Evolutionary conservation across 1,140 invertebrate genomes (phyloP).

Genomic region (Oscheius sp.): DNA sequence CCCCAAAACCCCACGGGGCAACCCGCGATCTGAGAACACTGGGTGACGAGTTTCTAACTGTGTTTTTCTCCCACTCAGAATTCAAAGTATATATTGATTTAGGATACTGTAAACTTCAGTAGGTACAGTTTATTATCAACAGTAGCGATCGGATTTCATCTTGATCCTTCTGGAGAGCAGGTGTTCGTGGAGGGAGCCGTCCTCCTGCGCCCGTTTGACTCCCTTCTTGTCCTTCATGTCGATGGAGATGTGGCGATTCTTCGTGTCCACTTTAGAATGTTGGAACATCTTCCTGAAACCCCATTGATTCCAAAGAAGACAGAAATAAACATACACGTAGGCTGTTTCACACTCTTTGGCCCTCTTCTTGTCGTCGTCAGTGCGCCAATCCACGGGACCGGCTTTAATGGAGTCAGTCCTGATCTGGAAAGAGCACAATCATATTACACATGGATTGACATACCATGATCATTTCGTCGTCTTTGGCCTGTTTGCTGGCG

Average conservation of each 20-base stretch:
- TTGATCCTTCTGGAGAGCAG: conserved; percentile 37
- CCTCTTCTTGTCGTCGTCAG: conserved; percentile 37
- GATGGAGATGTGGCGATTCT: conserved; percentile 38
- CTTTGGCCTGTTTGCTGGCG: conserved; percentile 27
- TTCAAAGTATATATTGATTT: too few relatives aligned
- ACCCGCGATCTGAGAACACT: too few relatives aligned
- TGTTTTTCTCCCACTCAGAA: too few relatives aligned
- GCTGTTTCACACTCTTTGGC: conserved; percentile 41
- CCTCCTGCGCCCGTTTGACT: conserved; percentile 38
- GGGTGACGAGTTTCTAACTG: too few relatives aligned
- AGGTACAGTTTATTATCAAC: conserved; percentile 27
- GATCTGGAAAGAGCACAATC: conserved; percentile 15
- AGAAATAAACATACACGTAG: conserved; percentile 37
- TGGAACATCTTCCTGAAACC: conserved; percentile 46
- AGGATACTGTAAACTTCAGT: too few relatives aligned
- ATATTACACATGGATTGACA: not conserved
- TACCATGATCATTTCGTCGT: conserved; percentile 39
- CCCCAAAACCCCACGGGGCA: too few relatives aligned
- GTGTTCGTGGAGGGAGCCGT: conserved; percentile 39
- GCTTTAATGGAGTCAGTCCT: conserved; percentile 31
- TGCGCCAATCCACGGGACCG: conserved; percentile 38
- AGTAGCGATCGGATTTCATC: conserved; percentile 45
- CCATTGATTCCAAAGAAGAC: too few relatives aligned
- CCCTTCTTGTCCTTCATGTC: conserved; percentile 33
- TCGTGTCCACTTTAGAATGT: conserved; percentile 43